These are phyloP conservation scores for Branchipolynoe longqiensis DNA, from an alignment of 2,888 invertebrate species.

Conservation along the genomic window DNA sequence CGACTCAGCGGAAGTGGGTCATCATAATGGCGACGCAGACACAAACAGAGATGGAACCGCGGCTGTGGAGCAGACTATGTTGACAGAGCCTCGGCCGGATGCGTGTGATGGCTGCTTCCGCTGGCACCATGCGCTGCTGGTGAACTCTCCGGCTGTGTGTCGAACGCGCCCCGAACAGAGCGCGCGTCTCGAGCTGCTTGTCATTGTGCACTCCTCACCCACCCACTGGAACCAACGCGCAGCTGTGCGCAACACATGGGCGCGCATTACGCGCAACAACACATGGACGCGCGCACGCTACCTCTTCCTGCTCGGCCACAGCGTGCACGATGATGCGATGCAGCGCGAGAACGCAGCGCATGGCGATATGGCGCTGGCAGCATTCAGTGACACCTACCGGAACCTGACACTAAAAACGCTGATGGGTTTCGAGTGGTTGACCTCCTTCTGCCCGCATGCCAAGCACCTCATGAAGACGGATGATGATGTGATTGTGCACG, in stretches of 20 bases:
- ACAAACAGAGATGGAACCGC: too few relatives aligned
- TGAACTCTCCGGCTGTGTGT: not conserved
- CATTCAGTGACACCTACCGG: slow-evolving; percentile 14
- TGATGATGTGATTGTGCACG: slow-evolving; percentile 23
- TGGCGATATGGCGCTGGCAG: not conserved
- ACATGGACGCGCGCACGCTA: not conserved
- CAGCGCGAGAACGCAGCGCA: not conserved
- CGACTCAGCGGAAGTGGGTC: too few relatives aligned
- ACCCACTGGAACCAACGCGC: not conserved
- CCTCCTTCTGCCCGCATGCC: slow-evolving; percentile 1
- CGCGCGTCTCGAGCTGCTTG: not conserved
- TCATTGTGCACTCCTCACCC: not conserved
- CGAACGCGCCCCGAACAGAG: not conserved
- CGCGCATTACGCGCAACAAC: not conserved
- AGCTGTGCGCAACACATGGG: not conserved
- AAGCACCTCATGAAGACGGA: slow-evolving; percentile 16
- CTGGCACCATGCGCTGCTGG: not conserved
- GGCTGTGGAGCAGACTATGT: too few relatives aligned
- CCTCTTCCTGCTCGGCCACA: not conserved
- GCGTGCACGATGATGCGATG: not conserved
- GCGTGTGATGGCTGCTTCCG: not conserved
- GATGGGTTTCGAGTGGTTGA: slow-evolving; percentile 12
- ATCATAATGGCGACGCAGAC: too few relatives aligned
- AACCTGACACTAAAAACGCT: slow-evolving; percentile 30
- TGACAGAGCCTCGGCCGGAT: too few relatives aligned